Evolutionary conservation across 2,797 vertebrate genomes (phyloP).

Genomic region (Chromis chromis): DNA sequence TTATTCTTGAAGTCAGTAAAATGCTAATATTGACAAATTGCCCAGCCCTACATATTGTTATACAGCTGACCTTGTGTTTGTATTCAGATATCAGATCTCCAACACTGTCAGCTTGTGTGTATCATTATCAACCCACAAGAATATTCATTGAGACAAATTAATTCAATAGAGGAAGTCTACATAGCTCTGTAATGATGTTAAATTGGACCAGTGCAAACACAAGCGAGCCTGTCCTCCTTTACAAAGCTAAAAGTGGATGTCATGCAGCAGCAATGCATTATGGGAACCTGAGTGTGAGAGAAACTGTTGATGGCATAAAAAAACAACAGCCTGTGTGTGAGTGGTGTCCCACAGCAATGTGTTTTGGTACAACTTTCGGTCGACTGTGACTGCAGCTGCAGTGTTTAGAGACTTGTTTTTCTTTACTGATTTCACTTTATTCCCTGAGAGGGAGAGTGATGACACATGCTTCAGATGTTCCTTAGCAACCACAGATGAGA

Average conservation of each 20-base stretch:
- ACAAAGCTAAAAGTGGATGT: not conserved
- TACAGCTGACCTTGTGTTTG: not conserved
- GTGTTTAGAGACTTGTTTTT: slow-evolving; percentile 36
- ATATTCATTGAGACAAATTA: not conserved
- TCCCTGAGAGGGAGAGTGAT: slow-evolving; percentile 34
- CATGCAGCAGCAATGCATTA: not conserved
- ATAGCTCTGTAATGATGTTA: not conserved
- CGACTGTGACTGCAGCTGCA: not conserved
- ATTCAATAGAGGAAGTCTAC: not conserved
- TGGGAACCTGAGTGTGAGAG: not conserved
- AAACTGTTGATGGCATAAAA: not conserved
- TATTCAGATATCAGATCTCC: not conserved
- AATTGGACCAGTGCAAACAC: not conserved
- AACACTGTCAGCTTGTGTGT: slow-evolving; percentile 12
- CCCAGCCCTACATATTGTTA: not conserved
- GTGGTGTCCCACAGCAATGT: not conserved
- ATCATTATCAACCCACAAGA: not conserved
- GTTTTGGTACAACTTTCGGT: not conserved
- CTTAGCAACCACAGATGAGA: slow-evolving; percentile 77
- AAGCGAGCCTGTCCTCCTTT: not conserved
- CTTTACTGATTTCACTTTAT: slow-evolving; percentile 41
- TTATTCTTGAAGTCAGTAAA: no score
- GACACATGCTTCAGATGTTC: slow-evolving; percentile 61
- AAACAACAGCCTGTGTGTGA: not conserved
- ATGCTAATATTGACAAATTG: not conserved